Base-by-base conservation (phyloP, 2,888 invertebrate species). In the Parnassius mnemosyne region DNA sequence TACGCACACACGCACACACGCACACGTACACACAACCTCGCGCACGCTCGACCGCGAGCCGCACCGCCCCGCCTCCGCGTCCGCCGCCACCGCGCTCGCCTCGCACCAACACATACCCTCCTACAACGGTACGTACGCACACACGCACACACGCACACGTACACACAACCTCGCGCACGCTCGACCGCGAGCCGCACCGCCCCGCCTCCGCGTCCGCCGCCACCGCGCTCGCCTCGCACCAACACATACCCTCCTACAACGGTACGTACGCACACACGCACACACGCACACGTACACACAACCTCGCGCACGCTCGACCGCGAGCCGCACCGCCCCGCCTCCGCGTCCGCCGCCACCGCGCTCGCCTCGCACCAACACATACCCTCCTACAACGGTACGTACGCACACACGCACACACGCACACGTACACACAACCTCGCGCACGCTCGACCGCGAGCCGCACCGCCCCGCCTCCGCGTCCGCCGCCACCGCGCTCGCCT, bases 221-320 rank as follows among this genome's bases (percentile, higher is more conserved):
- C 7, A 94, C 46, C 93, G 93, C 76, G 94, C 94, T 71, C 93
- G 34, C 34, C 34, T 34, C 34, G 34, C 34, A 34, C 34, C 34
- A 34, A 34, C 34, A 94, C 81, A 94, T 95, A 70, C 96, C 96
- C 72, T 95, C 95, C 81, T 97, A 96, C 85, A 96, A 96, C 89
- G 96, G 96, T 97, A 93, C 93, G 52, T 34, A 25, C 44, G 43
- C 55, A 47, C 46, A 53, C n/a, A n/a, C n/a, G n/a, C n/a, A n/a
- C n/a, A n/a, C n/a, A n/a, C n/a, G n/a, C n/a, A n/a, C n/a, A n/a
- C n/a, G n/a, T n/a, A n/a, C n/a, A n/a, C n/a, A n/a, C n/a, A n/a
- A n/a, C 99, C 60, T 99, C 99, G 68, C 94, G 99, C 78, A 95
- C 97, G 85, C 93, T 97, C 79, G 98, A 98, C 89, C 96, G 96